Conservation (phyloP, 1,140 invertebrate genomes). For the Penaeus chinensis region DNA sequence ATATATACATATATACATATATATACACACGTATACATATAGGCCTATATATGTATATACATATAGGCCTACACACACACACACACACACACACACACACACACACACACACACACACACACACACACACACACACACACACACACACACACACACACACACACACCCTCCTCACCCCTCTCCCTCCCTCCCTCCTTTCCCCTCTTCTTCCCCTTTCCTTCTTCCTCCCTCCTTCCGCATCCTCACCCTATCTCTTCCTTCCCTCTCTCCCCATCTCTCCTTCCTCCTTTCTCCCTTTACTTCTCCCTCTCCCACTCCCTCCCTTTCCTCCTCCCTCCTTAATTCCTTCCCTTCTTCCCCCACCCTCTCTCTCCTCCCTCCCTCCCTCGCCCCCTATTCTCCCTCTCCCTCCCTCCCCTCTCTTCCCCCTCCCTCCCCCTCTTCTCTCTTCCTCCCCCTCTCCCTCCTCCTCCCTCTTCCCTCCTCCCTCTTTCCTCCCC, state of each 20-base stretch:
- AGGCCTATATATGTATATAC: neutral
- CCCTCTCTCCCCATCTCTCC: neutral
- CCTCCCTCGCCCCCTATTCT: neutral
- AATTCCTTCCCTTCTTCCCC: too few species aligned
- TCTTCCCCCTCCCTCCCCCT: too few species aligned
- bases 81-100: neutral
- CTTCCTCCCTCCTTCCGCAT: neutral
- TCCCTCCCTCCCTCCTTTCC: too few species aligned
- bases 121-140: conserved; percentile 21
- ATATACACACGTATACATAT: neutral
- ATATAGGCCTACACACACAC: neutral
- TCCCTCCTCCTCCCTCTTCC: too few species aligned
- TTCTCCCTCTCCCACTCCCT: neutral
- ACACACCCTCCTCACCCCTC: neutral
- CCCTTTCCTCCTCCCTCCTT: neutral
- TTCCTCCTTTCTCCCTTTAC: neutral
- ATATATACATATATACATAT: neutral
- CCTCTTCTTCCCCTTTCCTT: too few species aligned
- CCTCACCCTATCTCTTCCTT: neutral
- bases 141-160: neutral
- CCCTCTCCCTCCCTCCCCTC: too few species aligned
- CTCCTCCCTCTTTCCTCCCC: too few species aligned
- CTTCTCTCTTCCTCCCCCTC: too few species aligned
- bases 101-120: neutral
- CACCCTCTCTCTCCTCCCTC: neutral